Conservation (phyloP, 2,113 vertebrate genomes). For the Willisornis vidua region DNA sequence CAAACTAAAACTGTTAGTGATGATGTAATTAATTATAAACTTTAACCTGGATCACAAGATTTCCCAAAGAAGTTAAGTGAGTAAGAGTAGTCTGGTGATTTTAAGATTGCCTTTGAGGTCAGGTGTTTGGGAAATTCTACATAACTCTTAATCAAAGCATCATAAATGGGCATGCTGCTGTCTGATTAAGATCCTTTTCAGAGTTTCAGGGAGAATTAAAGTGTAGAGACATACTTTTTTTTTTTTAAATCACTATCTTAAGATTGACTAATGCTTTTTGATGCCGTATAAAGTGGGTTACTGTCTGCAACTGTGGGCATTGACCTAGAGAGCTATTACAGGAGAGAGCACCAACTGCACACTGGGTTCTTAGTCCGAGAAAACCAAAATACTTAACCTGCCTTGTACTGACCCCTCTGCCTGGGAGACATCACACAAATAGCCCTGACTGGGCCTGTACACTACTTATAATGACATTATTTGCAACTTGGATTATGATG, state of each 20-base stretch:
- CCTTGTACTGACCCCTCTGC: neutral
- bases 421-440: neutral
- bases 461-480: neutral
- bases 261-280: neutral
- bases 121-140: neutral
- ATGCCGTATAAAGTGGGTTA: neutral
- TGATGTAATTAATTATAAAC: neutral
- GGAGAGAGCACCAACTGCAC: neutral
- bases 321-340: neutral
- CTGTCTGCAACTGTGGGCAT: neutral
- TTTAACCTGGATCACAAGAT: neutral
- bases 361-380: neutral
- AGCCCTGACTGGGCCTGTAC: neutral
- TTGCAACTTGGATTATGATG: neutral
- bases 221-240: neutral
- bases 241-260: neutral
- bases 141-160: neutral
- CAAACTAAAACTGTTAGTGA: neutral
- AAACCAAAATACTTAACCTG: neutral
- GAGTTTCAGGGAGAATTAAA: neutral
- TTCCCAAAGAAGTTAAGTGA: neutral
- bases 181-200: neutral
- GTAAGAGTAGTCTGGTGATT: neutral
- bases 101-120: neutral
- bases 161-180: accelerated